Evolutionary conservation across 2,888 invertebrate genomes (phyloP), one percentile per base, ranked within the genome.

Genomic region (Temnothorax rugatulus): DNA sequence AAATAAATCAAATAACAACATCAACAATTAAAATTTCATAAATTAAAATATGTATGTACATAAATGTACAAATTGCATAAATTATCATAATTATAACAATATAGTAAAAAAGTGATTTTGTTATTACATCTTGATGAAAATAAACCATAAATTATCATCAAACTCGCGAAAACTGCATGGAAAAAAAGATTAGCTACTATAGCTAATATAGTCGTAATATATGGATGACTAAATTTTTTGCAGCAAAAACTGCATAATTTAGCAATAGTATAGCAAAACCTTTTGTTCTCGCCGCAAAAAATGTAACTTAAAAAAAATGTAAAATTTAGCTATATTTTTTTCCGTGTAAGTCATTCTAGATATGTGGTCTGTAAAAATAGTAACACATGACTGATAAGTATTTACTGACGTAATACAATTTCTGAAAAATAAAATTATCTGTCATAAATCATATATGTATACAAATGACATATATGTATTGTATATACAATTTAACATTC

Each of bases 341-440:
- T 29, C 4, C 4, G 29, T 29, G 29, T 29, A 52, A 76, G 3
- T 68, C 21, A 77, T 77, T 38, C 8, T 2, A 69, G 41, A 57
- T 29, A 44, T 11, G 3, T 5, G 3, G 7, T 47, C 18, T 38
- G 9, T 34, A 50, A 38, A 61, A 61, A 15, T 59, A 38, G 15
- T 9, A 21, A 25, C 47, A 34, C 18, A 9, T 57, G 59, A 57
- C 29, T 21, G 71, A 79, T 79, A 79, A 79, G 21, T 38, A 5
- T 29, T 66, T 11, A 47, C 34, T 47, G 57, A 66, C 41, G 66
- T 21, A 54, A 69, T n/a, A 18, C 21, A 13, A 1, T 44, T 44
- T 1, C 11, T 47, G 47, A 44, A 54, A 71, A 68, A 15, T 21
- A 15, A 54, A 47, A 9, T 59, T 79, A 69, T 71, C 18, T n/a